Percentiles rank a stretch among this genome's conserved stretches.
Conservation (phyloP, 2,797 vertebrate genomes). For the Astyanax mexicanus region DNA sequence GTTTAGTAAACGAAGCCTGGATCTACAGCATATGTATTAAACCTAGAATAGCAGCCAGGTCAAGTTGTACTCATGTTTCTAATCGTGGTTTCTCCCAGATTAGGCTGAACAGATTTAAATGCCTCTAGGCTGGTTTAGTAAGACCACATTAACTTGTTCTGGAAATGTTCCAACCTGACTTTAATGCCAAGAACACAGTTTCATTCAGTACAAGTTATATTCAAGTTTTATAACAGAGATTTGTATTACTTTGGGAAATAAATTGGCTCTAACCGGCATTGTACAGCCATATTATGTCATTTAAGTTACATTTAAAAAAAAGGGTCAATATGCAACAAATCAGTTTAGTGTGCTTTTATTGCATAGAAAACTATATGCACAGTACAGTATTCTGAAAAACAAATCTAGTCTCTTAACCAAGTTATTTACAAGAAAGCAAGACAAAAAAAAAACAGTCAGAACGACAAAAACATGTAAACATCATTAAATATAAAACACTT, state of each 20-base stretch:
- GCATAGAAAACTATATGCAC: conserved; percentile 32
- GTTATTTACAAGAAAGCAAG: background rate
- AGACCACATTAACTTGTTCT: background rate
- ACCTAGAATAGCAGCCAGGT: conserved; percentile 3
- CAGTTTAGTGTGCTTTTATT: conserved; percentile 25
- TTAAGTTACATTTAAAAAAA: no score
- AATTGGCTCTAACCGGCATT: background rate
- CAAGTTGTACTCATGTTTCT: background rate
- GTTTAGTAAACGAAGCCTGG: background rate
- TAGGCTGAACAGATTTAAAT: background rate
- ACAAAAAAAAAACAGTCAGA: conserved; percentile 1
- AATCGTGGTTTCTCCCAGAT: background rate
- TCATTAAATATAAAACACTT: background rate
- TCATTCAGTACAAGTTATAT: background rate
- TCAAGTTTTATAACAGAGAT: background rate
- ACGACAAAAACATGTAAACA: background rate
- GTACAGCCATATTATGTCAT: background rate
- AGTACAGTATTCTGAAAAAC: background rate
- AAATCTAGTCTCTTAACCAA: background rate
- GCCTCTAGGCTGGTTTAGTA: background rate
- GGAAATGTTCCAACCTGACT: background rate
- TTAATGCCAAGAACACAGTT: background rate
- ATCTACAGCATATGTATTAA: background rate
- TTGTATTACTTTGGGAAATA: background rate
- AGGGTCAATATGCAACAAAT: background rate